Evolutionary conservation across 2,797 vertebrate species (phyloP).

Genomic region (Hozukius guyotensis): DNA sequence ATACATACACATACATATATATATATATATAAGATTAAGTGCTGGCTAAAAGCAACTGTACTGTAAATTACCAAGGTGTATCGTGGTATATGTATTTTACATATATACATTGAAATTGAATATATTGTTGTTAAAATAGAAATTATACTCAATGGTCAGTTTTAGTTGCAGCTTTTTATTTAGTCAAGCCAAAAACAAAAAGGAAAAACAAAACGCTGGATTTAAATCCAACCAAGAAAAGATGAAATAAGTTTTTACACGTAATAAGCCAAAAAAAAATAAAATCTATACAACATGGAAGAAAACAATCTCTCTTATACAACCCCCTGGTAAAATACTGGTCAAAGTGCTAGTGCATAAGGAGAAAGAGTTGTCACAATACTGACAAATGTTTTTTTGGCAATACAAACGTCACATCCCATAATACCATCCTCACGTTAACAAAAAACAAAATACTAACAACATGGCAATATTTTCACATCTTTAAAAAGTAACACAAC

Average conservation of each 20-base stretch:
- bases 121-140: not conserved
- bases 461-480: not conserved
- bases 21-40: too few relatives aligned
- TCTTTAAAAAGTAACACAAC: constrained; percentile 2
- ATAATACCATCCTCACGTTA: not conserved
- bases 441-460: not conserved
- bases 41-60: too few relatives aligned
- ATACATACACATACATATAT: too few relatives aligned
- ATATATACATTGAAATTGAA: too few relatives aligned
- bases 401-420: constrained; percentile 13
- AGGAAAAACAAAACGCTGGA: not conserved
- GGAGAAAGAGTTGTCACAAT: constrained; percentile 43
- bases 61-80: too few relatives aligned
- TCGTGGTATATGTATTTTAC: too few relatives aligned
- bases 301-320: constrained; percentile 34
- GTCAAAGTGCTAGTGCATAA: constrained; percentile 82
- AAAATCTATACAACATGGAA: constrained; percentile 30
- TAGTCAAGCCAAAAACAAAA: constrained; percentile 25
- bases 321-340: constrained; percentile 56
- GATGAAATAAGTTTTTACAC: constrained; percentile 16
- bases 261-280: constrained; percentile 18
- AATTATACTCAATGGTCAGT: not conserved
- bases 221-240: constrained; percentile 7
- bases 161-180: constrained; percentile 51
- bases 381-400: constrained; percentile 42